Evolutionary conservation across 1,140 invertebrate species (phyloP).

Genomic region (Sycobia sp.): DNA sequence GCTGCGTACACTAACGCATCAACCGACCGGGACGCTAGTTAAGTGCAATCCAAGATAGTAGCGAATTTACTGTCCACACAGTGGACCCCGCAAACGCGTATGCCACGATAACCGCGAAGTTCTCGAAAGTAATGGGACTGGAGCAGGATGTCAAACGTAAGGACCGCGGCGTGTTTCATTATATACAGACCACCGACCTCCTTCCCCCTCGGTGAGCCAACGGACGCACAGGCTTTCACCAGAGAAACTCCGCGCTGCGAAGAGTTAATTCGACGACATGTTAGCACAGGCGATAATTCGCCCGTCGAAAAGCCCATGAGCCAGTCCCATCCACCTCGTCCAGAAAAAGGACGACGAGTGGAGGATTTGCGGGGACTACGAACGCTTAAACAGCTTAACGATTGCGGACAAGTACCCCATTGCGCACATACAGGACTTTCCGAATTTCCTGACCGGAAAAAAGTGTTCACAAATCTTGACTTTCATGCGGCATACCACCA

Average conservation of each 20-base stretch:
- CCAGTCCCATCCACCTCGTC: neutral
- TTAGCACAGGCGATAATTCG: conserved; percentile 28
- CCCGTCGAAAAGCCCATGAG: neutral
- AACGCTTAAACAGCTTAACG: neutral
- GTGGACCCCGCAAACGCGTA: too few relatives aligned
- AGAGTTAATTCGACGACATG: conserved; percentile 30
- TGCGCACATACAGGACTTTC: conserved; percentile 9
- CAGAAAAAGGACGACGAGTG: neutral
- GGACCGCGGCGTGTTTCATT: too few relatives aligned
- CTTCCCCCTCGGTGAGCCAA: neutral
- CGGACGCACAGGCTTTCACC: conserved; percentile 38
- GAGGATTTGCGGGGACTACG: conserved; percentile 17
- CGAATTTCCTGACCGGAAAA: too few relatives aligned
- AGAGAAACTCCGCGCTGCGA: too few relatives aligned
- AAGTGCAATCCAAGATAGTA: too few relatives aligned
- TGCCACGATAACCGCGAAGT: too few relatives aligned
- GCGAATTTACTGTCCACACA: too few relatives aligned
- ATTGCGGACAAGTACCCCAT: conserved; percentile 6
- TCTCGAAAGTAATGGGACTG: too few relatives aligned
- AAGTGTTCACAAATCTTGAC: neutral
- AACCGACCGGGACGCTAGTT: too few relatives aligned
- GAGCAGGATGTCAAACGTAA: too few relatives aligned
- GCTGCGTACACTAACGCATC: too few relatives aligned
- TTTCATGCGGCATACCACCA: neutral
- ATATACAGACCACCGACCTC: too few relatives aligned